Conservation (phyloP, 2,888 invertebrate genomes). For the Zele albiditarsus region DNA sequence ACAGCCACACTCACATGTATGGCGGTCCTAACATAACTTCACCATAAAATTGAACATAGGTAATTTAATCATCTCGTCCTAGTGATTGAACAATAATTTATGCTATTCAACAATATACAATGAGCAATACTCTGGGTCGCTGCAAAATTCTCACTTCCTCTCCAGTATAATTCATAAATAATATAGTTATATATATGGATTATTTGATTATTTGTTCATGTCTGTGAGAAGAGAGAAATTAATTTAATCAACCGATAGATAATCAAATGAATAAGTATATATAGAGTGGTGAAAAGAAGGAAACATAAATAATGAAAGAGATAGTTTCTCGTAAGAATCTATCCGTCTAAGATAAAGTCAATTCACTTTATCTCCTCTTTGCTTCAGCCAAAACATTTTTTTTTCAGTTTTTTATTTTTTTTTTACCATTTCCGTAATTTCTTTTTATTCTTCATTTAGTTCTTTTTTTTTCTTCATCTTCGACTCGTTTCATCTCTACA, state of each 20-base stretch:
- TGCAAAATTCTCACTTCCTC: no score
- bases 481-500: neutral
- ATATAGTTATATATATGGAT: no score
- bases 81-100: no score
- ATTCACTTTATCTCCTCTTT: neutral
- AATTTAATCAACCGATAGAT: neutral
- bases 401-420: neutral
- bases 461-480: neutral
- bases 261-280: neutral
- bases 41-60: no score
- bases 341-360: neutral
- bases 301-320: constrained; percentile 7
- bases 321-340: neutral
- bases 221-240: neutral
- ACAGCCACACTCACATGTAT: constrained; percentile 46
- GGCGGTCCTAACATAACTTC: no score
- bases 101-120: no score
- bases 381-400: neutral
- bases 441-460: constrained; percentile 18
- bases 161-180: no score
- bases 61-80: no score
- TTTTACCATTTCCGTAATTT: constrained; percentile 11
- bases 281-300: neutral
- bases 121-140: no score
- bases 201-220: neutral